Conservation (phyloP, 2,888 invertebrate genomes). For the Agapetus fuscipes region DNA sequence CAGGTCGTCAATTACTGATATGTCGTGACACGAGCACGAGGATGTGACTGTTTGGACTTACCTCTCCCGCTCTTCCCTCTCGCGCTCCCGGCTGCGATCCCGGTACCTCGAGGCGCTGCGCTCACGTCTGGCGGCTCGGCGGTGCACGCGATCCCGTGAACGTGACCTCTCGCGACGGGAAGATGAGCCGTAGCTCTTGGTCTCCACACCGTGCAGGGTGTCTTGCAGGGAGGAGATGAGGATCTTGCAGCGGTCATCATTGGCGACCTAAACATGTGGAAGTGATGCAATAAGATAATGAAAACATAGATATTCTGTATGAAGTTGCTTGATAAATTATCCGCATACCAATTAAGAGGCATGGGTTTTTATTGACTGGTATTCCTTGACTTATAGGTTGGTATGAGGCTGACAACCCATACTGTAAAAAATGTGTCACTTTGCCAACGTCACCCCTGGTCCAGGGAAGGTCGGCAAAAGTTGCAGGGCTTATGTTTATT, state of each 20-base stretch:
- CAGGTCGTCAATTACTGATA: too few relatives aligned
- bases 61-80: slow-evolving; percentile 41
- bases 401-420: too few relatives aligned
- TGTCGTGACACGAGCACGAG: neutral
- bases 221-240: slow-evolving; percentile 94
- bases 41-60: slow-evolving; percentile 19
- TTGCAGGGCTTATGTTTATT: too few relatives aligned
- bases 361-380: too few relatives aligned
- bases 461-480: too few relatives aligned
- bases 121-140: slow-evolving; percentile 32
- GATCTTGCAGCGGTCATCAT: slow-evolving; percentile 97
- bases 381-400: too few relatives aligned
- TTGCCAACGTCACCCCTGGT: too few relatives aligned
- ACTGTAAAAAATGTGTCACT: too few relatives aligned
- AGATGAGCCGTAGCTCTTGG: slow-evolving; percentile 77
- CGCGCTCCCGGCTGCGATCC: slow-evolving; percentile 36
- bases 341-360: too few relatives aligned
- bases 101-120: slow-evolving; percentile 42
- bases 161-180: slow-evolving; percentile 51
- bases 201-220: slow-evolving; percentile 93
- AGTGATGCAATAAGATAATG: too few relatives aligned
- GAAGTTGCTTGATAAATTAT: too few relatives aligned
- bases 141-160: slow-evolving; percentile 39
- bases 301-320: too few relatives aligned
- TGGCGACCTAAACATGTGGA: slow-evolving; percentile 60